Base-by-base conservation (phyloP, 64 coral and sea anemone genomes). In the Actinia equina region DNA sequence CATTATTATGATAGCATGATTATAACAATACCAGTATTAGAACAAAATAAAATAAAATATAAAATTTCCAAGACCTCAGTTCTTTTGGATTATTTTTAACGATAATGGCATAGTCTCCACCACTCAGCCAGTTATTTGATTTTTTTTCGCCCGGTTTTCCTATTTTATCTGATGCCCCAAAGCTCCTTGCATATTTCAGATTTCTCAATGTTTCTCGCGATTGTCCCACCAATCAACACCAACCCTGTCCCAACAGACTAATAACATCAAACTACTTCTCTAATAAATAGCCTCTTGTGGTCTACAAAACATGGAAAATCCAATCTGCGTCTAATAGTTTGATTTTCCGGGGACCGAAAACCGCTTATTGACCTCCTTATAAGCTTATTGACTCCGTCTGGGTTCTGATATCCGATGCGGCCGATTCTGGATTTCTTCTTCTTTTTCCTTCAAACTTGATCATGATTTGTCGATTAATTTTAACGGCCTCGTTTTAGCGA, bases 271-370 rank as follows among this genome's bases (percentile, higher is more conserved):
- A 74, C 23, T 41, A 74, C 69, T 3, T 74, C 26, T 74, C 44
- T 81, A 22, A 81, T 74, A 81, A 81, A 81, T 44, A 51, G 43
- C 44, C 78, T 81, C 43, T 81, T 81, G 78, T 81, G 78, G 78
- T 81, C 78, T 81, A 26, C 19, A 52, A 20, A 81, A 81, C 42
- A 81, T 81, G 17, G 77, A 81, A 49, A 81, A 25, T 20, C 17
- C 78, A 44, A 74, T 74, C 78, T 81, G 17, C 27, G 49, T 51
- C 17, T 81, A 81, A 46, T 81, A n/a, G 43, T 52, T 81, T 81
- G 17, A 81, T 81, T 52, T 74, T 74, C 69, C 69, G 69, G 69
- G 63, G 69, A 30, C 69, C 27, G 13, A 37, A 65, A 65, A 74
- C 26, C 14, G 10, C 10, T 37, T 30, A 18, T 81, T 81, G 49